Evolutionary conservation across 2,113 vertebrate species (phyloP), one percentile per base, ranked within the genome.

Genomic region (Trematomus loennbergii): DNA sequence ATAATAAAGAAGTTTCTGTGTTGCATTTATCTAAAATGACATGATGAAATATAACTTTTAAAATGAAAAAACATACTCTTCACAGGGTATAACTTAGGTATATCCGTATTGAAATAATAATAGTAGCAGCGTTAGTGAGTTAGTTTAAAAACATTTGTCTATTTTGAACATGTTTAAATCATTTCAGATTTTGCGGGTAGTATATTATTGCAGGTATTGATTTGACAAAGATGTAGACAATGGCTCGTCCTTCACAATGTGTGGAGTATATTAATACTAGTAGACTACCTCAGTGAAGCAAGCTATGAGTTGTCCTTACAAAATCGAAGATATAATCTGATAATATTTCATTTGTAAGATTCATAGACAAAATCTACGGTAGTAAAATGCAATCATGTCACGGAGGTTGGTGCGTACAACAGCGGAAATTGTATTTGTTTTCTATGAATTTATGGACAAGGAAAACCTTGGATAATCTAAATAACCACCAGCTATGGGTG

Each of bases 401-500:
- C 22, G 8, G 29, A 66, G 29, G 46, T 50, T 20, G 17, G 9
- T 57, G 20, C 29, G 71, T 36, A 29, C 57, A 22, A 13, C 22
- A 18, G 45, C 36, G 11, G 18, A 5, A 4, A 43, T 7, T 17
- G n/a, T 46, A 17, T 48, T 10, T 67, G 22, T 12, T 59, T 40
- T 72, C 50, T n/a, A 0, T 59, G 25, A 52, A 48, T 22, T 63
- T 13, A 25, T 58, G 15, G n/a, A 48, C 25, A 15, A 81, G 12
- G 36, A 46, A 67, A 59, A 55, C 12, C 48, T 18, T 64, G 6
- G 46, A 59, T 70, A 49, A 62, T 76, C 53, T 67, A 57, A 75
- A 75, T 69, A 58, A 8, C 40, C 62, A 65, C 33, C 50, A 83
- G 62, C 66, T 84, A 5, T 53, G 58, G 65, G 77, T 74, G 8